These are phyloP conservation scores for Cosmorhoe ocellata DNA, from an alignment of 2,888 invertebrate genomes.

Conservation along the genomic window DNA sequence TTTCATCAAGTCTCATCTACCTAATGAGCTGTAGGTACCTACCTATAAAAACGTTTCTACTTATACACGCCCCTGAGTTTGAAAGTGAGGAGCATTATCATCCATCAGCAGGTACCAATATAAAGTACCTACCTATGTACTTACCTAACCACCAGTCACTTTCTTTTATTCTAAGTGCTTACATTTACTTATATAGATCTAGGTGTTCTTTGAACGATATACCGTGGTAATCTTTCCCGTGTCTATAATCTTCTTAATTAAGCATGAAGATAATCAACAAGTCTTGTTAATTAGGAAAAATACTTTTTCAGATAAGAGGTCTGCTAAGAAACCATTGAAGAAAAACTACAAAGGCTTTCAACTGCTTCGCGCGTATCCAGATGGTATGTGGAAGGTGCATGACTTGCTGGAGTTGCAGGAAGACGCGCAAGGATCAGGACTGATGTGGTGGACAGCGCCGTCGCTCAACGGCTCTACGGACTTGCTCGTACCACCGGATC, in stretches of 20 bases:
- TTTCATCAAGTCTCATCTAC: constrained; percentile 15
- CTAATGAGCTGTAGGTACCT: constrained; percentile 14
- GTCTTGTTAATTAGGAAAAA: constrained; percentile 26
- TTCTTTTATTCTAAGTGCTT: constrained; percentile 36
- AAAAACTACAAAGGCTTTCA: constrained; percentile 82
- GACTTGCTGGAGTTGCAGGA: constrained; percentile 74
- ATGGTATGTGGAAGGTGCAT: constrained; percentile 69
- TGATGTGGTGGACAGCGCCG: constrained; percentile 79
- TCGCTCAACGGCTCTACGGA: constrained; percentile 84
- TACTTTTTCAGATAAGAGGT: constrained; percentile 52
- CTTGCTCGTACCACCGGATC: constrained; percentile 87
- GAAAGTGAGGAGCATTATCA: constrained; percentile 36
- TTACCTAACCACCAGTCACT: constrained; percentile 38
- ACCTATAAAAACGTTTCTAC: constrained; percentile 24
- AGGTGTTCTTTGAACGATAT: constrained; percentile 16
- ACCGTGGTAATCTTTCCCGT: constrained; percentile 24
- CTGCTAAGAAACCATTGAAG: constrained; percentile 64
- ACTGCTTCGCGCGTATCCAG: constrained; percentile 70
- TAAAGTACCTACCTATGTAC: no score
- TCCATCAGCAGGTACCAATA: constrained; percentile 30
- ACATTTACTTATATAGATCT: constrained; percentile 21
- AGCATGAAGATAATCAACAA: constrained; percentile 19
- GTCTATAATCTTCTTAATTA: constrained; percentile 24
- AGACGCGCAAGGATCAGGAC: constrained; percentile 72
- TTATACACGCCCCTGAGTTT: constrained; percentile 31